These are phyloP conservation scores for Lasioglossum lativentre DNA, from an alignment of 2,888 invertebrate genomes.

Conservation along the genomic window DNA sequence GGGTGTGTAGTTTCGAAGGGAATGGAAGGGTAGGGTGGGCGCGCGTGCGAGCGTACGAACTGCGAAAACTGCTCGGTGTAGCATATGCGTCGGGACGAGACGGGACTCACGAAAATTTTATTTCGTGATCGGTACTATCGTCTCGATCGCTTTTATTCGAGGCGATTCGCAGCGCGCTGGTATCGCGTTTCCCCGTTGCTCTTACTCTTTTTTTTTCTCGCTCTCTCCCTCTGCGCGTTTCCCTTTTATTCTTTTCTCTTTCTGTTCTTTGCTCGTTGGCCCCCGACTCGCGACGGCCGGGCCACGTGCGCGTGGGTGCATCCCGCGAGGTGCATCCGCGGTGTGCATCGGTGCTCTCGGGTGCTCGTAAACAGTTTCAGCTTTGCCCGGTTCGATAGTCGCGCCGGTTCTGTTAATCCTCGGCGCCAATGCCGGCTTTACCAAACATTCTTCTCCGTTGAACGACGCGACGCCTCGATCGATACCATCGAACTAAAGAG, in stretches of 20 bases:
- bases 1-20: constrained; percentile 35
- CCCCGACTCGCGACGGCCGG: neutral
- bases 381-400: neutral
- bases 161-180: constrained; percentile 64
- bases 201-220: neutral
- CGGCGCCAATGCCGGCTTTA: neutral
- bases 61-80: constrained; percentile 58
- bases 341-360: neutral
- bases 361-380: constrained; percentile 10
- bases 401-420: neutral
- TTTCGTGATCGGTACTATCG: constrained; percentile 73
- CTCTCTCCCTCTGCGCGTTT: neutral
- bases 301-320: neutral
- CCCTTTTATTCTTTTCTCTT: neutral
- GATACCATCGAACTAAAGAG: constrained; percentile 29
- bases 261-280: neutral
- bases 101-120: constrained; percentile 73
- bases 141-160: constrained; percentile 73
- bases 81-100: constrained; percentile 68
- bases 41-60: constrained; percentile 63
- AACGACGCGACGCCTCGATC: neutral
- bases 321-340: neutral
- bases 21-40: constrained; percentile 65
- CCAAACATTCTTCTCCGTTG: neutral
- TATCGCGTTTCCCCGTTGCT: constrained; percentile 52